Percentiles rank a stretch among this genome's conserved stretches.
Evolutionary conservation across 2,888 invertebrate species (phyloP).

Genomic region (Watsonalla cultraria): DNA sequence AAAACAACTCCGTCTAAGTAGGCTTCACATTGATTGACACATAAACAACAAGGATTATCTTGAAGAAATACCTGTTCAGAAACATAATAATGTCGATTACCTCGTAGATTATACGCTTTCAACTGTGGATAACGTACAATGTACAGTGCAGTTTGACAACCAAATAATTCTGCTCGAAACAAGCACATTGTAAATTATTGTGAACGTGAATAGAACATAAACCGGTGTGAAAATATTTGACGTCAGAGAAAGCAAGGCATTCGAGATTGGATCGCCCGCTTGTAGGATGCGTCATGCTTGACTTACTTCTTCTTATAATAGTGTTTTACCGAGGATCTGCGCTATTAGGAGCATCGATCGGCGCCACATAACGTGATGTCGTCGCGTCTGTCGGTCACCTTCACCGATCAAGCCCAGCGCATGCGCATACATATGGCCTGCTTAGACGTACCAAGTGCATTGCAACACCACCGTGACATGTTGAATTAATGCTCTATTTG

Average conservation of each 20-base stretch:
- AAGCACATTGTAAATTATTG: not conserved
- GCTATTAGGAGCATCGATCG: conserved; percentile 8
- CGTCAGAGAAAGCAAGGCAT: conserved; percentile 32
- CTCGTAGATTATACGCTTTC: no score
- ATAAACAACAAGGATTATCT: not conserved
- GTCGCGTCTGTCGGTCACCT: conserved; percentile 33
- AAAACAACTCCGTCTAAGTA: not conserved
- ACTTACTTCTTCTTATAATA: conserved; percentile 24
- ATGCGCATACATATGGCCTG: conserved; percentile 57
- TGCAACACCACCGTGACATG: conserved; percentile 51
- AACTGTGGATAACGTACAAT: not conserved
- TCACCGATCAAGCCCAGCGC: conserved; percentile 31
- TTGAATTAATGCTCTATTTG: conserved; percentile 51
- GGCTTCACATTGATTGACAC: not conserved
- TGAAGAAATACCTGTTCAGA: not conserved
- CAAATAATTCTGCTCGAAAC: not conserved
- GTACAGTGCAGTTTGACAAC: not conserved
- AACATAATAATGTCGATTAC: not conserved
- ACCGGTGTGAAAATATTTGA: conserved; percentile 20
- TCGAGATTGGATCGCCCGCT: conserved; percentile 17
- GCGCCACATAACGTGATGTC: not conserved
- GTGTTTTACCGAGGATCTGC: conserved; percentile 21
- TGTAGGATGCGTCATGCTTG: conserved; percentile 29
- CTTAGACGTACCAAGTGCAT: conserved; percentile 44
- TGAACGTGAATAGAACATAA: not conserved